Evolutionary conservation across 2,888 invertebrate species (phyloP), one percentile per base, ranked within the genome.

Genomic region (Athalia circularis): DNA sequence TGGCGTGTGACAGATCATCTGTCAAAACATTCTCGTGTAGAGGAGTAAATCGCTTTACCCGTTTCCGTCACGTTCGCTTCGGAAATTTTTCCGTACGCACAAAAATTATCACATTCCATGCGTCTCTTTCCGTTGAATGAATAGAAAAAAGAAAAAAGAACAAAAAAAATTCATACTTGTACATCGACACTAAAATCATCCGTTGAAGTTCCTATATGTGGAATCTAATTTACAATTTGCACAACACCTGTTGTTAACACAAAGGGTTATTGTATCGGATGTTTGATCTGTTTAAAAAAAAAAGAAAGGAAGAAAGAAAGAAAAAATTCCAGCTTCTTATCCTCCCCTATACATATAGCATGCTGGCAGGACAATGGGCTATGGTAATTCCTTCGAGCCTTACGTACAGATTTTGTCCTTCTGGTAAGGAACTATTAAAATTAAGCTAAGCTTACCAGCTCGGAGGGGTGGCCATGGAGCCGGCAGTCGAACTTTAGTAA

Each of bases 301-400:
- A 48, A n/a, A n/a, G n/a, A n/a, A n/a, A n/a, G n/a, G n/a, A n/a
- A 47, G 13, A n/a, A 48, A 11, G n/a, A 50, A n/a, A 48, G 47
- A 5, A 13, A 48, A 65, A 8, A 59, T 9, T 57, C 59, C 68
- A 74, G 52, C 65, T 67, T 76, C 79, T 79, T 80, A 77, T 77
- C 70, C 61, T 13, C 77, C 29, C 29, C 29, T 29, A 29, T 29
- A 29, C 29, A 29, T 29, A 77, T 83, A 11, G 50, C 78, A 74
- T 83, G 29, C 29, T 29, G 84, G 83, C 86, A 83, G 86, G 85
- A 88, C 88, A 88, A 88, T 88, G 87, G 85, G 82, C 85, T 85
- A 87, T 86, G 87, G 84, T 88, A 86, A 88, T 87, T 85, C 65
- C 15, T 29, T 13, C 29, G 15, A n/a, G 6, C 47, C 65, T 45